Evolutionary conservation across 2,888 invertebrate genomes (phyloP).

Genomic region (Bembecia ichneumoniformis): DNA sequence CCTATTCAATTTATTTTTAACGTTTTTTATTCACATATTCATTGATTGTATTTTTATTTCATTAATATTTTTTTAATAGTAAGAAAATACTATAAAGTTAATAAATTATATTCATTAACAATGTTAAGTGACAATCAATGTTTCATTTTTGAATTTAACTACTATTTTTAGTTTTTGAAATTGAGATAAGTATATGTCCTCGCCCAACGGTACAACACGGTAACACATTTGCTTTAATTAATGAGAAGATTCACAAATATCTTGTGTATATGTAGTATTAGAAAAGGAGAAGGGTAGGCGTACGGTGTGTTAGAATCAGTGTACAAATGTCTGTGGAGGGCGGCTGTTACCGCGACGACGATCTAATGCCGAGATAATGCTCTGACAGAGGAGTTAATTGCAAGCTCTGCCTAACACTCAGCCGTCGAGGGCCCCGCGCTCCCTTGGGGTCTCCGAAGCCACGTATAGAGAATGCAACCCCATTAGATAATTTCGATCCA

Average conservation of each 20-base stretch:
- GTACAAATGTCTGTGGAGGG: slow-evolving; percentile 17
- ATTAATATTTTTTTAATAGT: no score
- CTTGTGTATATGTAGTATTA: not conserved
- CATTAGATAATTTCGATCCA: slow-evolving; percentile 1
- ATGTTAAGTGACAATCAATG: no score
- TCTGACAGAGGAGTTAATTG: slow-evolving; percentile 64
- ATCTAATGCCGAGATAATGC: slow-evolving; percentile 58
- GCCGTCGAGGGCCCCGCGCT: slow-evolving; percentile 33
- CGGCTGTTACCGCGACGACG: slow-evolving; percentile 10
- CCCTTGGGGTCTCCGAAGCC: slow-evolving; percentile 30
- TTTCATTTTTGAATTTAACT: no score
- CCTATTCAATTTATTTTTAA: no score
- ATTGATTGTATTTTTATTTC: no score
- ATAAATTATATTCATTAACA: no score
- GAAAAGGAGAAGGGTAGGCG: slow-evolving; percentile 14
- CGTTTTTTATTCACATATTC: no score
- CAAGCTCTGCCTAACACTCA: slow-evolving; percentile 57
- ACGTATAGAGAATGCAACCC: slow-evolving; percentile 11
- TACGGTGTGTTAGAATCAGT: slow-evolving; percentile 10
- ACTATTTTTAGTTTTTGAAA: no score
- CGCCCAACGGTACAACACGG: no score
- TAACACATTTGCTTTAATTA: no score
- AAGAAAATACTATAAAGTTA: no score
- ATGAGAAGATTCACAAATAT: not conserved
- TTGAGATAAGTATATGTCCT: no score